phyloP scores from a whole-genome alignment of 2,888 invertebrate species.

The Hydrotaea diabolus region DNA sequence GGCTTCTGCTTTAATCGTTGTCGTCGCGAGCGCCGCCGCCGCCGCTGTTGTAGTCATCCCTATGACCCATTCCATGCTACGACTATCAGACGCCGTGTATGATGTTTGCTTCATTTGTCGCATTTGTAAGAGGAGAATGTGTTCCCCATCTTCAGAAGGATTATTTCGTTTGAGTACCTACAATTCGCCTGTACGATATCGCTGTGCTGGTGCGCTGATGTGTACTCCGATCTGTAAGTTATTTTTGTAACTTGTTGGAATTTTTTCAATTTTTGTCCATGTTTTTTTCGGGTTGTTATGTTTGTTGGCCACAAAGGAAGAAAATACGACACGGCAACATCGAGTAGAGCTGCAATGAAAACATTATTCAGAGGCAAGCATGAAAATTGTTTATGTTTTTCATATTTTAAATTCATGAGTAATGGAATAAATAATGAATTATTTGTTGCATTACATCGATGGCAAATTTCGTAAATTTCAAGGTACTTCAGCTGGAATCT shows the following conservation, averaged over 20 bases:
- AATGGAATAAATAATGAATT: constrained; percentile 57
- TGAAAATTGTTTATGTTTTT: constrained; percentile 65
- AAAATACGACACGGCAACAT: not conserved
- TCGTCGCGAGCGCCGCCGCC: not conserved
- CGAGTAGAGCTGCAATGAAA: not conserved
- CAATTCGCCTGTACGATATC: constrained; percentile 35
- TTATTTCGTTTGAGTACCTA: constrained; percentile 46
- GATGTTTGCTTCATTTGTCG: constrained; percentile 75
- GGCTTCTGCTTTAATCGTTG: constrained; percentile 23
- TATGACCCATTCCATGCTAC: constrained; percentile 70
- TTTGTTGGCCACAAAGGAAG: constrained; percentile 46
- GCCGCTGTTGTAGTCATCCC: constrained; percentile 68
- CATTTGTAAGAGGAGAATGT: constrained; percentile 68
- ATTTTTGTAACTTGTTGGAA: constrained; percentile 71
- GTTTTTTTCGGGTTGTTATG: constrained; percentile 59
- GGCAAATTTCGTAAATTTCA: constrained; percentile 27
- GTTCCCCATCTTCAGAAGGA: constrained; percentile 54
- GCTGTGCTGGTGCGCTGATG: constrained; percentile 1
- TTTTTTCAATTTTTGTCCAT: constrained; percentile 68
- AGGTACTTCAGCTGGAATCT: not conserved
- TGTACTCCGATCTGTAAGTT: constrained; percentile 64
- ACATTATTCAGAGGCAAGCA: constrained; percentile 39
- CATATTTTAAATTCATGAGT: constrained; percentile 65
- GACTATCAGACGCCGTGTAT: constrained; percentile 78
- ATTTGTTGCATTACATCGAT: not conserved